A percentile compares a stretch with the other conserved stretches of the same genome.
phyloP scores from a whole-genome alignment of 2,797 vertebrate genomes.

The Cirrhinus mrigala region DNA sequence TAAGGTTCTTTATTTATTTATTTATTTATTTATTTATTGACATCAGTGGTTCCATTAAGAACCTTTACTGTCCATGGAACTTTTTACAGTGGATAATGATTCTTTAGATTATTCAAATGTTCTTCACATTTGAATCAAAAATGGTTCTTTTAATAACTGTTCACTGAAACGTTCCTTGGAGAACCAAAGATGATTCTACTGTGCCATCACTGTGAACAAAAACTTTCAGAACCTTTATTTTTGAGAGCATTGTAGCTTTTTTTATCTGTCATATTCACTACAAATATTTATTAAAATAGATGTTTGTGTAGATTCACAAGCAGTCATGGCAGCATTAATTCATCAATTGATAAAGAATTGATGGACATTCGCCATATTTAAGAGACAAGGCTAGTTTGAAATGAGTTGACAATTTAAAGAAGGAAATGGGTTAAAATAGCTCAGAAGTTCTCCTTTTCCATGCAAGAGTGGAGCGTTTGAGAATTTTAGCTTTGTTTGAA shows the following conservation, averaged over 20 bases:
- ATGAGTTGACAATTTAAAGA: constrained; percentile 6
- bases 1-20: background rate
- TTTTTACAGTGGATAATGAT: background rate
- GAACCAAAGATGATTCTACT: background rate
- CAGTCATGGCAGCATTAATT: background rate
- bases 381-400: background rate
- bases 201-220: background rate
- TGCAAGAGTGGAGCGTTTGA: background rate
- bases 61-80: background rate
- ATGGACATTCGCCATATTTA: background rate
- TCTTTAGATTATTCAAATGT: background rate
- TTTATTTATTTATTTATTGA: too few relatives aligned
- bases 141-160: background rate
- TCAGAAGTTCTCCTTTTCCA: background rate
- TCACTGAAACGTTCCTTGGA: background rate
- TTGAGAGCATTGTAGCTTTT: background rate
- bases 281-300: background rate
- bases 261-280: background rate
- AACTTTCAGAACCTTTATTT: background rate
- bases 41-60: background rate
- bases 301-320: background rate
- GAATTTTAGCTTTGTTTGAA: background rate
- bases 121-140: background rate
- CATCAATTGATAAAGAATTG: background rate
- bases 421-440: constrained; percentile 21